These are phyloP conservation scores for Sinotaia quadrata DNA, from an alignment of 2,888 invertebrate species.

Conservation along the genomic window DNA sequence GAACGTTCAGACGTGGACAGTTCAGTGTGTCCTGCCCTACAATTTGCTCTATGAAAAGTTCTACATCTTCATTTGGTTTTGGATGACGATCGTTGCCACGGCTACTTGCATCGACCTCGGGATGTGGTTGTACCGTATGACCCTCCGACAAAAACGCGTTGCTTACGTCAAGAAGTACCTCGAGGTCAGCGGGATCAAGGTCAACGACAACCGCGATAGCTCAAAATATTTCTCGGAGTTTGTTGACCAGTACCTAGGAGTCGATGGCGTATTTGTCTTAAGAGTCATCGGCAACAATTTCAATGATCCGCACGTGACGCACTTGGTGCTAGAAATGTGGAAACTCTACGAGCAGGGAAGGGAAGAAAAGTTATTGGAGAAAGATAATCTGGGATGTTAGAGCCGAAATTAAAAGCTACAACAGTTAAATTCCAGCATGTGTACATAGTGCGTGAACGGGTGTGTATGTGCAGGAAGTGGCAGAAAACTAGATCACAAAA, in stretches of 20 bases:
- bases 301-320: constrained; percentile 46
- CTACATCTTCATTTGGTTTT: constrained; percentile 67
- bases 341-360: constrained; percentile 38
- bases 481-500: too few species aligned
- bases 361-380: too few species aligned
- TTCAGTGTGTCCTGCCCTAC: constrained; percentile 65
- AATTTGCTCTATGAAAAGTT: constrained; percentile 67
- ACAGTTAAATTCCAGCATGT: too few species aligned
- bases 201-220: constrained; percentile 41
- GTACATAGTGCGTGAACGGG: too few species aligned
- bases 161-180: constrained; percentile 62
- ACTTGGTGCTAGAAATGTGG: constrained; percentile 45
- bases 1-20: constrained; percentile 63
- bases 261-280: constrained; percentile 49
- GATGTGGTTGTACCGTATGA: constrained; percentile 54
- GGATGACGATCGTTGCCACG: constrained; percentile 57
- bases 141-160: constrained; percentile 55
- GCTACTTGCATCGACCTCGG: constrained; percentile 47
- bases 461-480: too few species aligned
- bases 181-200: constrained; percentile 42
- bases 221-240: constrained; percentile 45
- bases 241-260: constrained; percentile 45
- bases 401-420: too few species aligned
- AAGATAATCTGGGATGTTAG: too few species aligned
- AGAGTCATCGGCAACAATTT: constrained; percentile 48